Evolutionary conservation across 2,888 invertebrate species (phyloP).

Genomic region (Clusia tigrina): DNA sequence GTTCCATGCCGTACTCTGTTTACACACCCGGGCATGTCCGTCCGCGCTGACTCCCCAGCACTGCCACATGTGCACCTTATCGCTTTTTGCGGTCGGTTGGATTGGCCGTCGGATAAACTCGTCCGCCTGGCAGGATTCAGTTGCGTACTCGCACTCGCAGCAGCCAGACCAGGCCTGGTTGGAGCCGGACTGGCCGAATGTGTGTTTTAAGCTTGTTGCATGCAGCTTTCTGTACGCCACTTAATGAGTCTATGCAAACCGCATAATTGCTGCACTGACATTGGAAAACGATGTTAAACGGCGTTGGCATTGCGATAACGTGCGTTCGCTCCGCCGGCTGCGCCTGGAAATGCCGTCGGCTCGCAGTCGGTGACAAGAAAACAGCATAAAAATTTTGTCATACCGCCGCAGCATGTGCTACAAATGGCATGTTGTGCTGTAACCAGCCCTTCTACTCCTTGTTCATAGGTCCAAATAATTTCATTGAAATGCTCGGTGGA

Average conservation of each 20-base stretch:
- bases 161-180: neutral
- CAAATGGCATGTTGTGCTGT: no score
- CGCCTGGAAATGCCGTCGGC: no score
- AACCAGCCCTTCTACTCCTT: no score
- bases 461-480: no score
- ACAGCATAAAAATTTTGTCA: no score
- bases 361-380: no score
- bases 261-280: slow-evolving; percentile 28
- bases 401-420: no score
- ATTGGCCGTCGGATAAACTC: slow-evolving; percentile 11
- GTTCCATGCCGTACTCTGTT: neutral
- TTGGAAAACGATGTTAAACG: slow-evolving; percentile 3
- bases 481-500: no score
- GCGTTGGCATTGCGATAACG: neutral
- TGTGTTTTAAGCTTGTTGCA: slow-evolving; percentile 19
- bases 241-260: slow-evolving; percentile 14
- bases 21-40: neutral
- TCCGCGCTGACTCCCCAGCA: neutral
- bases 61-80: slow-evolving; percentile 36
- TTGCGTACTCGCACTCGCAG: slow-evolving; percentile 2
- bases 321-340: no score
- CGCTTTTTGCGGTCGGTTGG: slow-evolving; percentile 37
- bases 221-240: neutral
- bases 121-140: slow-evolving; percentile 8
- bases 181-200: neutral